Evolutionary conservation across 2,888 invertebrate genomes (phyloP), one percentile per base, ranked within the genome.

Genomic region (Ethmia dodecea): DNA sequence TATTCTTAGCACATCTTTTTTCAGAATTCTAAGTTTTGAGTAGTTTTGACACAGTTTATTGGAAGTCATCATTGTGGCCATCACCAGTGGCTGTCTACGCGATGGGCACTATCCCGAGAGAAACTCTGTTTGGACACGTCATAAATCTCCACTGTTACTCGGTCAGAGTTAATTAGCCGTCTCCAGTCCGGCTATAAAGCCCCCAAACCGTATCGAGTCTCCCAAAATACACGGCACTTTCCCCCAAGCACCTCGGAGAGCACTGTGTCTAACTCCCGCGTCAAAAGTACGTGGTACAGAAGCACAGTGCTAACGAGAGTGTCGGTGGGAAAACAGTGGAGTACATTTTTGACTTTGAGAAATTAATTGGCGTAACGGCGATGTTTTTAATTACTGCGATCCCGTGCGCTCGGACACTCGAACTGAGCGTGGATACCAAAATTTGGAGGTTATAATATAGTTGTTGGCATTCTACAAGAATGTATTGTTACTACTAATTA

Each of bases 311-410:
- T 28, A 31, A 32, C 38, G 45, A 39, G 50, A 40, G 49, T 41
- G 49, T 42, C 43, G 45, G 60, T 35, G 52, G 62, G 58, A 65
- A 67, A 54, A 58, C 62, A n/a, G 35, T 31, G 38, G 40, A 45
- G 45, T 51, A 58, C n/a, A 68, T 57, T 73, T 75, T 76, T 79
- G 77, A 74, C 78, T 81, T 80, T 78, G 78, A 75, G 60, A 61
- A 83, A 70, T 83, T 86, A 84, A 84, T 84, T 83, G 68, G 69
- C 84, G 83, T 75, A 68, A 81, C 83, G 78, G 63, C 62, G 54
- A 55, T 55, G 59, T 60, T 66, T 68, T 76, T 77, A 78, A 78
- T 81, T 74, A 66, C 65, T n/a, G 22, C 22, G 22, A 22, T 22
- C 22, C 22, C 22, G 22, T 22, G 22, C n/a, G 22, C n/a, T 22